Evolutionary conservation across 2,797 vertebrate species (phyloP), one percentile per base, ranked within the genome.

Genomic region (Botia kubotai): DNA sequence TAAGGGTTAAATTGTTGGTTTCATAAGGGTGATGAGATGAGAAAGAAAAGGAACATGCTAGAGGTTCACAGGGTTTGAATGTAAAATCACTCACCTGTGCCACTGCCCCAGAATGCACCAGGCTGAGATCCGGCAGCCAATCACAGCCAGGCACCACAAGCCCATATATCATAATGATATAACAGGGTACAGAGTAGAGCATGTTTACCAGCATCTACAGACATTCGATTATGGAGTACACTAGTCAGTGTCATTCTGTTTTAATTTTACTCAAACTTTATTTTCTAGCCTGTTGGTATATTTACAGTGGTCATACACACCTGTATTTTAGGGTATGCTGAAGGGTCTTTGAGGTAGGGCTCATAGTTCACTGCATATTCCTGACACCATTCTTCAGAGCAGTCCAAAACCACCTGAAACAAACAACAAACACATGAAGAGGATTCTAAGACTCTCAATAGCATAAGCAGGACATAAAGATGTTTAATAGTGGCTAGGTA

Each of bases 291-390:
- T 33, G 33, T 33, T 10, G 11, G 11, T 50, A 50, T 50, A 12
- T 50, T 12, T 12, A 50, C 14, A 50, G 48, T 50, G 14, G 48
- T 50, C 48, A 50, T 50, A 50, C 4, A 14, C 14, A 98, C 97
- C 95, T 99, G 97, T 70, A 98, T 90, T 93, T 95, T 97, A 53
- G 97, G 93, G 26, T 98, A 99, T 63, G 95, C 96, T 21, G 95
- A 93, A 2, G 97, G 97, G 84, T 98, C 97, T 89, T 93, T 97
- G n/a, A 99, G 93, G 84, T 99, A 98, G 0, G 97, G 97, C 79
- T 99, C 97, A 50, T 96, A 96, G 57, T 93, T 90, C 11, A 94
- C 94, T 0, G 87, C 89, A 58, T 98, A 99, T 8, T 92, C 87
- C 43, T 93, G 93, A 90, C 96, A 97, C 84, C 94, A 91, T 72